Conservation (phyloP, 1,140 invertebrate genomes). For the Zaprionus kolodkinae region DNA sequence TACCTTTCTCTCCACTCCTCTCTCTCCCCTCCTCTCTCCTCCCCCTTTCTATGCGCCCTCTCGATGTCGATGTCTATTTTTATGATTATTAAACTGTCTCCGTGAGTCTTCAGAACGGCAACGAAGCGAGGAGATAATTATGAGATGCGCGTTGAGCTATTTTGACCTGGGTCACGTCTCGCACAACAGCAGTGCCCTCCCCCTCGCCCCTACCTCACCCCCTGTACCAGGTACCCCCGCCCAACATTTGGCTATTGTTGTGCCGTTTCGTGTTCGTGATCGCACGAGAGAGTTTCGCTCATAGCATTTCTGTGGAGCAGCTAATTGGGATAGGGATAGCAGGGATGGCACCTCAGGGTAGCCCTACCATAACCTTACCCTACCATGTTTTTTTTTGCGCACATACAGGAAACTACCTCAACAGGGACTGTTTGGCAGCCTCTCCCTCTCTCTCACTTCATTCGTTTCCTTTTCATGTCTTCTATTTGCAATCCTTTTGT, state of each 20-base stretch:
- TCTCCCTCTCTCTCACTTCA: neutral
- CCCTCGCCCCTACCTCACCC: neutral
- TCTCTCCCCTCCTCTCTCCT: neutral
- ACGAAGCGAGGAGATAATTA: conserved; percentile 82
- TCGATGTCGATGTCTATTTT: conserved; percentile 46
- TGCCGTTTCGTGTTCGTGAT: neutral
- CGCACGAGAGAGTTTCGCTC: conserved; percentile 4
- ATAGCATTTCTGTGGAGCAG: conserved; percentile 1
- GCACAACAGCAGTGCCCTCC: conserved; percentile 8
- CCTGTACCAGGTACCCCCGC: no score
- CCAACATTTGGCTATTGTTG: conserved; percentile 5
- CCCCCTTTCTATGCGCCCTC: conserved; percentile 12
- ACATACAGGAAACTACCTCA: neutral
- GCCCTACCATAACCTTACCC: conserved; percentile 4
- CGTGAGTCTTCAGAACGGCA: conserved; percentile 74
- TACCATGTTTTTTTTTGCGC: neutral
- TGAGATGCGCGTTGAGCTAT: conserved; percentile 81
- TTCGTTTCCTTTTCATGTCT: neutral
- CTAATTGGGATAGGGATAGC: conserved; percentile 4
- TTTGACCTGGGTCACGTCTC: conserved; percentile 40
- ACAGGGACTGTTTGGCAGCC: no score
- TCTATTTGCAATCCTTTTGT: neutral
- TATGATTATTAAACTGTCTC: conserved; percentile 82
- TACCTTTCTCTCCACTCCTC: neutral
- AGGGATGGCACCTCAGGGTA: neutral